A percentile compares a stretch with the other conserved stretches of the same genome.
phyloP scores from a whole-genome alignment of 2,888 invertebrate species.

The Calameuta pallipes region DNA sequence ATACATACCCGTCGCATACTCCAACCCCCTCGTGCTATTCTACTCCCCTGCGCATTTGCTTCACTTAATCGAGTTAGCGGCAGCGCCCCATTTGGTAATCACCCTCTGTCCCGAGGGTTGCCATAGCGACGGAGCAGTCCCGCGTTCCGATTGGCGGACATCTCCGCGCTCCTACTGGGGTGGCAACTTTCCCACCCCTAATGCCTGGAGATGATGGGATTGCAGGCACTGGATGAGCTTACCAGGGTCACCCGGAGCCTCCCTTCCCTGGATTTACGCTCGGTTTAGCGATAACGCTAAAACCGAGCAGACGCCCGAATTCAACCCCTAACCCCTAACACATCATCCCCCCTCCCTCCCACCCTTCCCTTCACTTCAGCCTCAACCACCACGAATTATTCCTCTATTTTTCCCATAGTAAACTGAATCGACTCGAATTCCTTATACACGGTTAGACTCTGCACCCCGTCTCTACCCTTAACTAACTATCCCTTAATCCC shows the following conservation, averaged over 20 bases:
- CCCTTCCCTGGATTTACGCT: constrained; percentile 15
- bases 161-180: constrained; percentile 30
- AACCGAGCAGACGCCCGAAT: neutral
- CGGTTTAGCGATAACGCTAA: constrained; percentile 5
- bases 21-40: constrained; percentile 10
- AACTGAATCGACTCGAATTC: neutral
- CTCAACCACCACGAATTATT: neutral
- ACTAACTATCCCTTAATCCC: neutral
- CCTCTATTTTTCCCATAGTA: neutral
- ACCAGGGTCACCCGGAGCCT: constrained; percentile 16
- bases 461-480: neutral
- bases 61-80: constrained; percentile 61
- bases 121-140: constrained; percentile 54
- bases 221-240: constrained; percentile 18
- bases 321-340: neutral
- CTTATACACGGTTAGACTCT: neutral
- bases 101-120: constrained; percentile 55
- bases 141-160: constrained; percentile 43
- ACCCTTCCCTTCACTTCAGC: neutral
- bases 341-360: neutral
- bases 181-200: constrained; percentile 25
- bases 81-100: constrained; percentile 61
- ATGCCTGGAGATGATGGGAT: constrained; percentile 22
- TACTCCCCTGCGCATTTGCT: constrained; percentile 28
- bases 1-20: constrained; percentile 8